Base-by-base conservation (phyloP, 2,888 invertebrate species). In the Lasioglossum oenotherae region DNA sequence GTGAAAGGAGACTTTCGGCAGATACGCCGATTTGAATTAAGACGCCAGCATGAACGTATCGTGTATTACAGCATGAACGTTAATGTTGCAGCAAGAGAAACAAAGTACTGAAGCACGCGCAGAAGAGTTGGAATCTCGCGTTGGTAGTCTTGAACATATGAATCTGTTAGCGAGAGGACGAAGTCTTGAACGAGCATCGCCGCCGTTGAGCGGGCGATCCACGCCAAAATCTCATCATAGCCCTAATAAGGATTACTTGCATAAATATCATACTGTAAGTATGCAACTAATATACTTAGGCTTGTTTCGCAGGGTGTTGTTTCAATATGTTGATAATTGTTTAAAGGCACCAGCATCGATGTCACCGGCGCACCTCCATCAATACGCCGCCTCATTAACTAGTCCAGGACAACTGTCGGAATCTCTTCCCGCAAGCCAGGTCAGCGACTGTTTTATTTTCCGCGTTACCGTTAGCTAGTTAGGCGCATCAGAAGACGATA, bases 181-280 rank as follows among this genome's bases (percentile, higher is more conserved):
- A 87, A 97, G 97, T 95, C 96, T 96, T 92, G 95, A 95, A 80
- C 94, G 96, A 77, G 97, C 98, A 92, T 98, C 98, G 91, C 98
- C 98, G 73, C 98, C 99, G 77, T 97, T 98, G 92, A 98, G 98
- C 94, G 99, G 98, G 76, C 97, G 98, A 92, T 98, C 98, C 85
- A 98, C 98, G 69, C 98, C 98, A 77, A 97, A 97, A 94, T 97
- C 97, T 73, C 97, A 97, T 93, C 97, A 97, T 93, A 97, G 98
- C 92, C 98, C 98, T 60, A 98, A 98, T 94, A 96, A 97, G 91
- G 98, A 98, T 95, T 98, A 97, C 95, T 96, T 98, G 93, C 99
- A 99, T 96, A 99, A 99, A 96, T 99, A 99, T 96, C 98, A 99
- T 96, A 99, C 99, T 96, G 99, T 99, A 96, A 97, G 97, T 96